Conservation (phyloP, 2,888 invertebrate genomes). For the Ectemnius continuus region DNA sequence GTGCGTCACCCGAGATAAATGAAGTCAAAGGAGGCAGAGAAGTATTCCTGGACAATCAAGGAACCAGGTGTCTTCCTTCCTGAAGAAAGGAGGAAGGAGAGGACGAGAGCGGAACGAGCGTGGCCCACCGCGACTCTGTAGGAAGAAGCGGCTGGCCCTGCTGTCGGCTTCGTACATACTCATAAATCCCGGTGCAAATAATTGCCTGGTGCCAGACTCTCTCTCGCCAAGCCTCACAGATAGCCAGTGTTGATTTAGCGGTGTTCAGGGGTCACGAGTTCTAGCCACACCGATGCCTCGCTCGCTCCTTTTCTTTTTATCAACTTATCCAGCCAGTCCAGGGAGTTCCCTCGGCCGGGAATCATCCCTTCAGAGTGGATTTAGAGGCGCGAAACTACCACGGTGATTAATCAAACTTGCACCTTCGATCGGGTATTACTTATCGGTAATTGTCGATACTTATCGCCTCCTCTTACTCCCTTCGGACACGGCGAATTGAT, state of each 20-base stretch:
- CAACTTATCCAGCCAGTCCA: slow-evolving; percentile 11
- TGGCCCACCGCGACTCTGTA: slow-evolving; percentile 24
- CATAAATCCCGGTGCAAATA: slow-evolving; percentile 77
- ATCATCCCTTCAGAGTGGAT: slow-evolving; percentile 29
- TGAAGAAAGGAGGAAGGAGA: slow-evolving; percentile 35
- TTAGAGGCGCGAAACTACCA: slow-evolving; percentile 1
- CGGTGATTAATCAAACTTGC: no score
- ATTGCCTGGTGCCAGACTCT: slow-evolving; percentile 68
- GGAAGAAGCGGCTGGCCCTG: slow-evolving; percentile 54
- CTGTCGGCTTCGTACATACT: slow-evolving; percentile 68
- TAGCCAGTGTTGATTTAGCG: slow-evolving; percentile 75
- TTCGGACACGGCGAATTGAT: no score
- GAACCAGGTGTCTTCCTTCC: no score
- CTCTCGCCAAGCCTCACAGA: slow-evolving; percentile 63
- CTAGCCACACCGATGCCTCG: slow-evolving; percentile 35
- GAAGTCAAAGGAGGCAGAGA: slow-evolving; percentile 49
- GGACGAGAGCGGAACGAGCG: slow-evolving; percentile 28
- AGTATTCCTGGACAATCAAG: not conserved
- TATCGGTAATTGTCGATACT: no score
- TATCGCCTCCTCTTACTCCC: no score
- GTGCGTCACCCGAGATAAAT: slow-evolving; percentile 57
- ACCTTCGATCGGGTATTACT: no score
- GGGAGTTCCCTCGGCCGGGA: slow-evolving; percentile 27
- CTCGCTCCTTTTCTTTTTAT: no score
- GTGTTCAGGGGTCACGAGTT: slow-evolving; percentile 70